phyloP scores from a whole-genome alignment of 2,888 invertebrate species.

The Agriotes lineatus region DNA sequence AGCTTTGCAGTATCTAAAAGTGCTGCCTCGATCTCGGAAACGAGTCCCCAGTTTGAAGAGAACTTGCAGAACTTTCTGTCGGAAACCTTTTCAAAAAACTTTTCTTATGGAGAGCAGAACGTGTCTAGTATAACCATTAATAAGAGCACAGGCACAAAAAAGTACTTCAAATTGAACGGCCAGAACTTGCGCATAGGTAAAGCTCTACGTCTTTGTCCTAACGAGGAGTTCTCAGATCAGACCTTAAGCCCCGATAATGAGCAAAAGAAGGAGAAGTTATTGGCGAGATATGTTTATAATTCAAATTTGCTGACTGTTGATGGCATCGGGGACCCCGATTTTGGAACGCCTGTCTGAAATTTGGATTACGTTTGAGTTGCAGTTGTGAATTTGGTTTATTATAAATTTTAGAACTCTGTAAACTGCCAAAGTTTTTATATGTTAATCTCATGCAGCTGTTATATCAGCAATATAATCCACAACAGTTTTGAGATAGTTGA shows the following conservation, averaged over 20 bases:
- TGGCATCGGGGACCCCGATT: conserved; percentile 77
- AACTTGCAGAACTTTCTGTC: conserved; percentile 64
- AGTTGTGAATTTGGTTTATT: background rate
- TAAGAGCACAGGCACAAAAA: conserved; percentile 58
- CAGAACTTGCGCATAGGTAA: conserved; percentile 64
- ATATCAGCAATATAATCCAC: no score
- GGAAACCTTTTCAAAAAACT: conserved; percentile 64
- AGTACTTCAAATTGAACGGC: conserved; percentile 62
- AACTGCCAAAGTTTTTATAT: background rate
- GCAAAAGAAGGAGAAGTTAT: conserved; percentile 63
- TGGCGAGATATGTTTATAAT: conserved; percentile 66
- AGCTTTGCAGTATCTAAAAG: conserved; percentile 6
- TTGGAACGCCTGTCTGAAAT: conserved; percentile 75
- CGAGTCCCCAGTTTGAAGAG: conserved; percentile 64
- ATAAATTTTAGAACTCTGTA: background rate
- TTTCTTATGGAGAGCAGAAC: conserved; percentile 51
- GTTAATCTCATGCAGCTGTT: no score
- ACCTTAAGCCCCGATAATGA: conserved; percentile 56
- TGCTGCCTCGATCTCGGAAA: conserved; percentile 50
- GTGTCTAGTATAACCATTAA: conserved; percentile 46
- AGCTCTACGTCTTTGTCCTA: conserved; percentile 63
- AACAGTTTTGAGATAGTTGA: no score
- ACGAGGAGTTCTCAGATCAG: conserved; percentile 57
- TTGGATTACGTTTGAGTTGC: conserved; percentile 22
- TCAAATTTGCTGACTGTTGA: conserved; percentile 64